phyloP scores from a whole-genome alignment of 1,140 invertebrate genomes.

The Phymastichus coffea region DNA sequence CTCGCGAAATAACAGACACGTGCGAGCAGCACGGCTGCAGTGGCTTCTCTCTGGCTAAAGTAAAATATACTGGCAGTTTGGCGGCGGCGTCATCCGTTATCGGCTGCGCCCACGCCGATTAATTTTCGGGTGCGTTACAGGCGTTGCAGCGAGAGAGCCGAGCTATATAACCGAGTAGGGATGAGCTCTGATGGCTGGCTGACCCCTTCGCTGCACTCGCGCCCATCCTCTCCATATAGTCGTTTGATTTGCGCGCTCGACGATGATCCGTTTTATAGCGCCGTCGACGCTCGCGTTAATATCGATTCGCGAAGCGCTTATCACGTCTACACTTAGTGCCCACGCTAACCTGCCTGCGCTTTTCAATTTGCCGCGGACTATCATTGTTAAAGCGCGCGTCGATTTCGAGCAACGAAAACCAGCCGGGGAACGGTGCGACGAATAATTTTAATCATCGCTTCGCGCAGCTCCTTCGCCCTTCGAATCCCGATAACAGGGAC shows the following conservation, averaged over 20 bases:
- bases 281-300: slow-evolving; percentile 29
- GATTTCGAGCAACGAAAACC: no score
- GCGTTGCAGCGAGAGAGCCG: background rate
- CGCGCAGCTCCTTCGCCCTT: no score
- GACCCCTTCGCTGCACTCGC: slow-evolving; percentile 31
- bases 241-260: no score
- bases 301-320: slow-evolving; percentile 30
- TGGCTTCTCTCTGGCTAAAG: no score
- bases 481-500: no score
- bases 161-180: background rate
- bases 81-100: slow-evolving; percentile 44
- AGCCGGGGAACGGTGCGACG: no score
- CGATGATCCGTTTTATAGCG: slow-evolving; percentile 40
- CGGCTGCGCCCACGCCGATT: slow-evolving; percentile 45
- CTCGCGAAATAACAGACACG: slow-evolving; percentile 43
- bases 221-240: no score
- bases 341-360: no score
- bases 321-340: no score
- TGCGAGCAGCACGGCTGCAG: slow-evolving; percentile 9
- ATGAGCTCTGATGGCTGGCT: slow-evolving; percentile 33
- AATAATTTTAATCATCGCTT: no score
- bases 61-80: slow-evolving; percentile 47
- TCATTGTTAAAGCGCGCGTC: no score
- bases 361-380: no score
- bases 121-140: slow-evolving; percentile 41